A percentile compares a stretch with the other conserved stretches of the same genome.
These are phyloP conservation scores for Hyposmocoma kahamanoa DNA, from an alignment of 1,140 invertebrate species.

Conservation along the genomic window DNA sequence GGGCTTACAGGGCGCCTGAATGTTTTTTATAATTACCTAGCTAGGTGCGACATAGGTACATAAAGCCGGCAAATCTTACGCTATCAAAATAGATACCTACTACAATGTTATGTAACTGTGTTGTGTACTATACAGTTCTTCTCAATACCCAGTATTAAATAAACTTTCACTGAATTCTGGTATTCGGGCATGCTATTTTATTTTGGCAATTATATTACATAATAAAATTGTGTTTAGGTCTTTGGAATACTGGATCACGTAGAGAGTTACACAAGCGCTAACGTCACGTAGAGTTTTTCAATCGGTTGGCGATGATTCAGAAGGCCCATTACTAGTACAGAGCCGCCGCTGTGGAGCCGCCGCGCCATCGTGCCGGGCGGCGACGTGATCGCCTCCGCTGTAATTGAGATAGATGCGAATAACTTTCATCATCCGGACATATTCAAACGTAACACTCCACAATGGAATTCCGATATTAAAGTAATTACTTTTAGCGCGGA, in stretches of 20 bases:
- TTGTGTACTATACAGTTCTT: background rate
- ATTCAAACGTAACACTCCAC: conserved; percentile 33
- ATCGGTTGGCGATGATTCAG: conserved; percentile 50
- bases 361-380: conserved; percentile 8
- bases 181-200: conserved; percentile 45
- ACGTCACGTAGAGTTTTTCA: conserved; percentile 56
- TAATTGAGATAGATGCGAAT: conserved; percentile 36
- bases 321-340: conserved; percentile 4
- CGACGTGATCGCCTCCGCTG: conserved; percentile 11
- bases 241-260: conserved; percentile 57
- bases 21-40: too few species aligned
- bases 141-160: conserved; percentile 9
- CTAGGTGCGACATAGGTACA: too few species aligned
- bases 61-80: too few species aligned
- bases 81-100: too few species aligned
- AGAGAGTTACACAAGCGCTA: conserved; percentile 52
- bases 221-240: conserved; percentile 43
- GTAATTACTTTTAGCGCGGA: conserved; percentile 20
- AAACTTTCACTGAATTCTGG: conserved; percentile 54
- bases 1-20: too few species aligned
- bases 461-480: conserved; percentile 42
- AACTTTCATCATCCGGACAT: conserved; percentile 49
- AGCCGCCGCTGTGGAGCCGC: conserved; percentile 12
- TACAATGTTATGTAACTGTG: background rate
- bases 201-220: conserved; percentile 65